Evolutionary conservation across 1,140 invertebrate genomes (phyloP), one percentile per base, ranked within the genome.

Genomic region (Pogonus chalceus): DNA sequence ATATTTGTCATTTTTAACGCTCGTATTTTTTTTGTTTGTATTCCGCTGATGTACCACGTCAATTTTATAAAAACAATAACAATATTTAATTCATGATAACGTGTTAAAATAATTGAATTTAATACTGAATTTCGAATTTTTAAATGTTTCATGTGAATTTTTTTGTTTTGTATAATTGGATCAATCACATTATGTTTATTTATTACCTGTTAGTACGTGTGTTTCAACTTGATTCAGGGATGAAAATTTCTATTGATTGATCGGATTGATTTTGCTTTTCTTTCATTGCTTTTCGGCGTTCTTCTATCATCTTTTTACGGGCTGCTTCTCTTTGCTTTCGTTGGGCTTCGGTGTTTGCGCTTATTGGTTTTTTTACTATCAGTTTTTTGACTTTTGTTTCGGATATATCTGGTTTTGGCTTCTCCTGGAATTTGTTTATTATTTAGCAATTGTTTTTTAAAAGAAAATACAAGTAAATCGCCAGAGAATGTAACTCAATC

Each of bases 221-320:
- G 20, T 63, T 53, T 68, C 66, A 68, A 64, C 66, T 68, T 53
- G 73, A 74, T 63, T 78, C 78, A 23, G 78, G 77, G 35, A 76
- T 71, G 60, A 79, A 83, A 60, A 82, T 82, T 72, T 81, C 76
- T 18, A 83, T 78, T 53, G 70, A 70, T 54, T 73, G 67, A 53
- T 60, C 54, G 26, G 37, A 54, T 37, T 65, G 56, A n/a, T 66
- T 56, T 46, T 74, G 69, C 58, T 75, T 59, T 16, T 73, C 73
- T 52, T 76, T 72, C 76, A 85, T 79, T 7, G 83, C 83, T 58
- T 79, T 79, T 56, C 85, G 75, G 60, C 79, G 81, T 62, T 87
- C 85, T 63, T 90, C 88, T 48, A 92, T 68, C 74, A 92, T 76
- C 61, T 85, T 84, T 58, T 86, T 84, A 55, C 90, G 76, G 23